Percentiles rank a stretch among this genome's conserved stretches.
phyloP scores from a whole-genome alignment of 2,113 vertebrate species.

The Microtus pennsylvanicus region DNA sequence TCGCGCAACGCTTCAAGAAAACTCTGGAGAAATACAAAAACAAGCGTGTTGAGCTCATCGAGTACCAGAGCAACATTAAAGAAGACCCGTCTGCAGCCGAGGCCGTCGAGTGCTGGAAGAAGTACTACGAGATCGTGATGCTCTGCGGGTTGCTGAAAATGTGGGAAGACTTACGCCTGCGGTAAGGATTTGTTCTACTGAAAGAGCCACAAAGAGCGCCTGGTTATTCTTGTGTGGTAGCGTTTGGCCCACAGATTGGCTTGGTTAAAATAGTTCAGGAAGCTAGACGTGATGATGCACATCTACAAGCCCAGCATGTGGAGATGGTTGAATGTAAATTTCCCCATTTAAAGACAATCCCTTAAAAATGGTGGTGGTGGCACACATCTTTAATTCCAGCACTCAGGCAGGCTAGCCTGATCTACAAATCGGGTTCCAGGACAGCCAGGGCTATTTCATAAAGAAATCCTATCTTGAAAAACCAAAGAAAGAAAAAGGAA shows the following conservation, averaged over 20 bases:
- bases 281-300: background rate
- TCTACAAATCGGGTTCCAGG: background rate
- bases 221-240: background rate
- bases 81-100: constrained; percentile 82
- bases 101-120: constrained; percentile 85
- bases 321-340: too few species aligned
- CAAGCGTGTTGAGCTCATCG: constrained; percentile 80
- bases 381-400: background rate
- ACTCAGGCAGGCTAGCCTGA: background rate
- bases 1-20: constrained; percentile 83
- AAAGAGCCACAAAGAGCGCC: background rate
- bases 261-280: background rate
- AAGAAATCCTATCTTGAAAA: background rate
- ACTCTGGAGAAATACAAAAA: constrained; percentile 83
- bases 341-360: background rate
- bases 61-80: constrained; percentile 84
- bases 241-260: background rate
- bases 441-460: background rate
- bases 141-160: constrained; percentile 84
- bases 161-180: constrained; percentile 82
- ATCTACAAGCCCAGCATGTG: background rate
- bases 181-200: constrained; percentile 69
- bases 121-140: constrained; percentile 86
- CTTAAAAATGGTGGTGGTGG: constrained; percentile 3
- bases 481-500: background rate